Percentiles rank a stretch among this genome's conserved stretches.
These are phyloP conservation scores for Acomys russatus DNA, from an alignment of 2,797 vertebrate genomes.

Conservation along the genomic window DNA sequence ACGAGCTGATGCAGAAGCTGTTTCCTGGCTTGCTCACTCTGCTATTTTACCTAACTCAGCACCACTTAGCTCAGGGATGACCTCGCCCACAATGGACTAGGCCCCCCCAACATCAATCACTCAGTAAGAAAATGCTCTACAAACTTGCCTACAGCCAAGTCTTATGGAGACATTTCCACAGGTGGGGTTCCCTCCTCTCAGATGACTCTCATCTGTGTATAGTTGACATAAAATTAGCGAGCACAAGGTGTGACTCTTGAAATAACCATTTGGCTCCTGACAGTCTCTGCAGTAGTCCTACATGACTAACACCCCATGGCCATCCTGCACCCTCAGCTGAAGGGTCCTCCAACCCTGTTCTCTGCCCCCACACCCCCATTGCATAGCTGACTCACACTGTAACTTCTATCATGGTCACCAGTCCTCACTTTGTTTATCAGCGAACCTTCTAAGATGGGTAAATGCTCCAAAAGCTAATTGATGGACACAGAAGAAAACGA, in stretches of 20 bases:
- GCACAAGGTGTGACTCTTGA: neutral
- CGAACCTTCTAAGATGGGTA: neutral
- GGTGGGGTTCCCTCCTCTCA: neutral
- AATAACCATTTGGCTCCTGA: neutral
- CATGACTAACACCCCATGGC: neutral
- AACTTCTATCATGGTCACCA: neutral
- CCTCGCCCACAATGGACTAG: neutral
- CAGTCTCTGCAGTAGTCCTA: neutral
- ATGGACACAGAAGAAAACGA: neutral
- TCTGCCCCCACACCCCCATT: fast-evolving
- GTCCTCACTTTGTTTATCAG: neutral
- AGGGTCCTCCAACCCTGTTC: neutral
- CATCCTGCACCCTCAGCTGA: neutral
- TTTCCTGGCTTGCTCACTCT: neutral
- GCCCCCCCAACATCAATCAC: neutral
- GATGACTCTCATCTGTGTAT: neutral
- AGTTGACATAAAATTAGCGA: neutral
- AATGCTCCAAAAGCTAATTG: neutral
- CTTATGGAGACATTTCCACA: neutral
- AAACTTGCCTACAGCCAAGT: neutral
- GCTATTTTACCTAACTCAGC: neutral
- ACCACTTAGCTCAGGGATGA: neutral
- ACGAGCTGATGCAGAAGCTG: neutral
- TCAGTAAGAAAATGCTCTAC: neutral
- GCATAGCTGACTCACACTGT: neutral